These are phyloP conservation scores for Anolis carolinensis DNA, from an alignment of 2,113 vertebrate species.

Conservation along the genomic window DNA sequence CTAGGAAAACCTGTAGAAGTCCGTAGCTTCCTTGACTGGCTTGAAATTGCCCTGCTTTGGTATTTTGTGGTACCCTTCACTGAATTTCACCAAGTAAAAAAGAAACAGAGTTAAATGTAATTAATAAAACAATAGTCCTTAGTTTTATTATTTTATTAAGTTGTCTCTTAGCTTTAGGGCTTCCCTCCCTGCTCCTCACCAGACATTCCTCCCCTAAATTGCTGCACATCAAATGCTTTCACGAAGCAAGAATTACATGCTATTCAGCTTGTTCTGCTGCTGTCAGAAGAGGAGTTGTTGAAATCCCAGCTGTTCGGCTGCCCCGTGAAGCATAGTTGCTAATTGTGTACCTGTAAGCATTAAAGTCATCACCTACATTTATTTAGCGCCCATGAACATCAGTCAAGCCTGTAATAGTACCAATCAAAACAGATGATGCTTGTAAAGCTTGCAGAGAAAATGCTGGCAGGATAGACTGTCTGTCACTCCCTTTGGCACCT, in stretches of 20 bases:
- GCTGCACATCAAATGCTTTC: conserved; percentile 10
- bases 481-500: neutral
- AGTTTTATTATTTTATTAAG: too few relatives aligned
- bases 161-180: too few relatives aligned
- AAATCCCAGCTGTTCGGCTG: conserved; percentile 30
- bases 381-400: conserved; percentile 25
- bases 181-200: too few relatives aligned
- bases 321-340: conserved; percentile 20
- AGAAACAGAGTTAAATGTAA: too few relatives aligned
- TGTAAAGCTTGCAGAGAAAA: conserved; percentile 7
- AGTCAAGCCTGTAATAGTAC: conserved; percentile 23
- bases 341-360: conserved; percentile 15
- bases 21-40: too few relatives aligned
- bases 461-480: neutral
- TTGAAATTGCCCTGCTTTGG: too few relatives aligned
- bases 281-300: conserved; percentile 28
- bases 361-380: neutral
- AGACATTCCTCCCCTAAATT: neutral
- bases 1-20: neutral
- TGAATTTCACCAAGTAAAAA: too few relatives aligned
- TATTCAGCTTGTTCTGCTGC: conserved; percentile 13
- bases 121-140: too few relatives aligned
- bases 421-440: conserved; percentile 32
- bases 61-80: too few relatives aligned
- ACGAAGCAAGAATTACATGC: neutral